These are phyloP conservation scores for Cryptophagus acutangulus DNA, from an alignment of 2,888 invertebrate species.

Conservation along the genomic window DNA sequence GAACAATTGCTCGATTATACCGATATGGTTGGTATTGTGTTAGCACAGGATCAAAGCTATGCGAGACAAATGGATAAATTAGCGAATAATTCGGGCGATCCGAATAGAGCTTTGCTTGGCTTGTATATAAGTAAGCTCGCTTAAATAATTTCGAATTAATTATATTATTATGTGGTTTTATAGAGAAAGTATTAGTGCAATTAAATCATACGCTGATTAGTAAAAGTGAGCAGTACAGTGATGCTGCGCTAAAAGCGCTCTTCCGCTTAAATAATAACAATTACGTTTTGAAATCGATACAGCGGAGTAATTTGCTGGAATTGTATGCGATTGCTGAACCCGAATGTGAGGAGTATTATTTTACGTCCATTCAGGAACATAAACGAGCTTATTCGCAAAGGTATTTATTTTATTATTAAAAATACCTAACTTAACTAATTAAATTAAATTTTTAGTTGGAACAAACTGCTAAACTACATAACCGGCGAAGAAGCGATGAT, in stretches of 20 bases:
- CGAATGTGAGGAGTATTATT: conserved; percentile 79
- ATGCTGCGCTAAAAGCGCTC: conserved; percentile 77
- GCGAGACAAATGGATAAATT: conserved; percentile 52
- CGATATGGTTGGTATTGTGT: conserved; percentile 67
- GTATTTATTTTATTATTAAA: conserved; percentile 46
- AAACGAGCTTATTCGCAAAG: conserved; percentile 68
- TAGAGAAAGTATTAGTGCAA: conserved; percentile 85
- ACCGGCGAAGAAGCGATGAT: conserved; percentile 64
- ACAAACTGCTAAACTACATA: conserved; percentile 71
- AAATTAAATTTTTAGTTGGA: conserved; percentile 62
- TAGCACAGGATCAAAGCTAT: conserved; percentile 58
- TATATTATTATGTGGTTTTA: too few species aligned
- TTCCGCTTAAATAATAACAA: conserved; percentile 93
- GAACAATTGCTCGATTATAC: conserved; percentile 78
- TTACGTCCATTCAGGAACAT: conserved; percentile 79
- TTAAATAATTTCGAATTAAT: conserved; percentile 7
- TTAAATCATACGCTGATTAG: conserved; percentile 83
- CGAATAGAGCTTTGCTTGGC: conserved; percentile 65
- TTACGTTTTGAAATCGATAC: conserved; percentile 88
- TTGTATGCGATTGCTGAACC: conserved; percentile 77
- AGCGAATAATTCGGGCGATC: conserved; percentile 49
- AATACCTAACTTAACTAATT: conserved; percentile 11
- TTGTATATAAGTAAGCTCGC: conserved; percentile 69
- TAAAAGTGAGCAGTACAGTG: conserved; percentile 88
- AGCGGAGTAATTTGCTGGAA: conserved; percentile 77